Conservation (phyloP, 2,113 vertebrate species). For the Neodontobutis hainanensis region DNA sequence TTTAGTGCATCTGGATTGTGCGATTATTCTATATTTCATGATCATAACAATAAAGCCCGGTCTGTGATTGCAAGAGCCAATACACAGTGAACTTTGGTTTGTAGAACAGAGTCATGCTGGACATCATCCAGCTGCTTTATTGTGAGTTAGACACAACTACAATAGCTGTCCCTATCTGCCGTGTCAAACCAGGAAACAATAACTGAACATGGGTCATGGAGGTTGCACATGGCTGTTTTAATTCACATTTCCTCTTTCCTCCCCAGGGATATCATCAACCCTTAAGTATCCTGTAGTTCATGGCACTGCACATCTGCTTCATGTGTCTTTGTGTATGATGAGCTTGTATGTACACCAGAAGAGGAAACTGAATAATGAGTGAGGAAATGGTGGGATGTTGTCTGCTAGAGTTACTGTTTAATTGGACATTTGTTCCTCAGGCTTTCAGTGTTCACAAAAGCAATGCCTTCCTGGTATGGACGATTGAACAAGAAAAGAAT, state of each 20-base stretch:
- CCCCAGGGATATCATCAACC: slow-evolving; percentile 35
- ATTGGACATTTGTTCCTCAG: slow-evolving; percentile 63
- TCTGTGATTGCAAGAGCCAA: slow-evolving; percentile 13
- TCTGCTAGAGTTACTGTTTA: slow-evolving; percentile 49
- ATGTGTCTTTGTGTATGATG: slow-evolving; percentile 31
- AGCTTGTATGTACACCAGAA: slow-evolving; percentile 8
- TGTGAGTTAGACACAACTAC: slow-evolving; percentile 25
- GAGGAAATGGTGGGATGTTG: slow-evolving; percentile 2
- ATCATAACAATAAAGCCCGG: slow-evolving; percentile 13
- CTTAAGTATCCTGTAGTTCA: slow-evolving; percentile 38
- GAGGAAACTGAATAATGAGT: slow-evolving; percentile 9
- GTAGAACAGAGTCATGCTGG: slow-evolving; percentile 8
- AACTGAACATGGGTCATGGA: slow-evolving; percentile 21
- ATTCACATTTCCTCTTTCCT: slow-evolving; percentile 39
- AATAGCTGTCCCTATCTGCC: slow-evolving; percentile 6
- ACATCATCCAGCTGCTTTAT: slow-evolving; percentile 17
- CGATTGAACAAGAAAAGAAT: slow-evolving; percentile 39
- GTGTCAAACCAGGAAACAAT: slow-evolving; percentile 48
- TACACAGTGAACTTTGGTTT: slow-evolving; percentile 20
- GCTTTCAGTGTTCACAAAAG: slow-evolving; percentile 41
- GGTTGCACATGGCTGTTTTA: slow-evolving; percentile 25
- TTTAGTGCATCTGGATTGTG: background rate
- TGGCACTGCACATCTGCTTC: slow-evolving; percentile 56
- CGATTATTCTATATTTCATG: slow-evolving; percentile 6
- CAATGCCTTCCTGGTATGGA: slow-evolving; percentile 28